Evolutionary conservation across 2,888 invertebrate genomes (phyloP), one percentile per base, ranked within the genome.

Genomic region (Bhutanitis thaidina): DNA sequence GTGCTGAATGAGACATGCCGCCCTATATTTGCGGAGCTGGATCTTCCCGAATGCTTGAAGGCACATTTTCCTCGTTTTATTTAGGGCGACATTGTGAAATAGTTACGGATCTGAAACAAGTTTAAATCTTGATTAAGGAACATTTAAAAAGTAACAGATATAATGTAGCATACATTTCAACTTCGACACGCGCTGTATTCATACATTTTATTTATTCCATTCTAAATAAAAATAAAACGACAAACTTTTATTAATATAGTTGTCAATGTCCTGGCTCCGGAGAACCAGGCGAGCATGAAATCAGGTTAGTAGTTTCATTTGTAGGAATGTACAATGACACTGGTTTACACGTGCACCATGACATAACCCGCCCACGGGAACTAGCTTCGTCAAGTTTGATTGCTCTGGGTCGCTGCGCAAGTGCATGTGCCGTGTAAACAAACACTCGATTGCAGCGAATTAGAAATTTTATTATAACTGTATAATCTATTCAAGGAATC

Each of bases 21-120:
- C 7, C 7, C 43, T 43, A 12, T 43, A 43, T 43, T 30, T n/a
- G 32, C 16, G 8, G 15, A 29, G 27, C 10, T n/a, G 30, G 29
- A 14, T 30, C 8, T 29, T 29, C 5, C 12, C 3, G 10, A n/a
- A 32, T 12, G 12, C 9, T 32, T n/a, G 8, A 12, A 14, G 43
- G 3, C 7, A 43, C 43, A 13, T 43, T 43, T 43, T 43, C 43
- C 43, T 43, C 12, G 15, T 37, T 37, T 15, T 37, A 20, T n/a
- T 7, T 3, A 36, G 36, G n/a, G 32, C 12, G 7, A 34, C 12
- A 12, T 12, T 12, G 30, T 30, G 30, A 30, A 10, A 30, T 7
- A 34, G 10, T 34, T 5, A 12, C 12, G n/a, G 12, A 12, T 7
- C 13, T 34, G 34, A n/a, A 7, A 8, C 7, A 8, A 27, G 27